Conservation (phyloP, 1,140 invertebrate genomes). For the Notospermus geniculatus region DNA sequence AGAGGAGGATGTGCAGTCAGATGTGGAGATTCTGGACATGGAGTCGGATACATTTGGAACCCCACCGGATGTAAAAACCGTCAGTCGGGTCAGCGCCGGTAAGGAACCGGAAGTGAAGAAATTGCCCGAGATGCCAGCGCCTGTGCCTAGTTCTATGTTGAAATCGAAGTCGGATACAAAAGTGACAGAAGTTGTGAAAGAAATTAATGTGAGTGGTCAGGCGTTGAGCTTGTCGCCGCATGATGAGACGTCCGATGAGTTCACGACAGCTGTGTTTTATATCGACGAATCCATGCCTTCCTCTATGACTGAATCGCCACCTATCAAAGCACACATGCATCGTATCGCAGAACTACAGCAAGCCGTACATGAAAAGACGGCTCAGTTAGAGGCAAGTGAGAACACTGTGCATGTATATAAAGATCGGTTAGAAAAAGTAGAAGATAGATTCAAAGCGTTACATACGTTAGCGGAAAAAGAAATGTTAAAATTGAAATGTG, state of each 20-base stretch:
- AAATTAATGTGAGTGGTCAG: background rate
- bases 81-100: too few relatives aligned
- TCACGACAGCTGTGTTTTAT: slow-evolving; percentile 78
- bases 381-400: slow-evolving; percentile 4
- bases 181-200: background rate
- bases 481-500: slow-evolving; percentile 14
- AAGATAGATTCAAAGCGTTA: slow-evolving; percentile 24
- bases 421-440: slow-evolving; percentile 15
- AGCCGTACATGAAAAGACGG: slow-evolving; percentile 46
- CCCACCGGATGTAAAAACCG: background rate
- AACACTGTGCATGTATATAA: slow-evolving; percentile 18
- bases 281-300: slow-evolving; percentile 74
- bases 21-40: background rate
- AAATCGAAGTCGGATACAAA: background rate
- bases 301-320: slow-evolving; percentile 51
- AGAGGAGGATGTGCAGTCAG: too few relatives aligned
- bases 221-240: slow-evolving; percentile 32
- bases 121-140: too few relatives aligned
- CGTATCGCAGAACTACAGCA: slow-evolving; percentile 36
- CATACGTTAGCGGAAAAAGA: slow-evolving; percentile 21
- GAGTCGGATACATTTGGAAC: background rate
- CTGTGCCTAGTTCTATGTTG: background rate
- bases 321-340: slow-evolving; percentile 16
- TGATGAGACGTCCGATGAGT: slow-evolving; percentile 60
- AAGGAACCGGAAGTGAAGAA: too few relatives aligned